These are phyloP conservation scores for Punctoribates punctum DNA, from an alignment of 2,888 invertebrate species.

Conservation along the genomic window DNA sequence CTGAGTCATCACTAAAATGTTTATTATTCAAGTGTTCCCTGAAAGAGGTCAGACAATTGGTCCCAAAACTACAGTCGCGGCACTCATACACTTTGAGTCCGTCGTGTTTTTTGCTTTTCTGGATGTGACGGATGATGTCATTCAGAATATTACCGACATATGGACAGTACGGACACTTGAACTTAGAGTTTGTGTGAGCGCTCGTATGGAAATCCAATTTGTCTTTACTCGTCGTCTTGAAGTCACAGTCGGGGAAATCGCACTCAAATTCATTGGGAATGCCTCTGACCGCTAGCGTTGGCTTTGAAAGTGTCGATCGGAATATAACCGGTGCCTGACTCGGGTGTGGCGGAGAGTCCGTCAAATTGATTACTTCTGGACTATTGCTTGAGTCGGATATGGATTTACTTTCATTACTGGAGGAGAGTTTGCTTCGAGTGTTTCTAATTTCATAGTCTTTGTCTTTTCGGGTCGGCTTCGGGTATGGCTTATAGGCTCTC, in stretches of 20 bases:
- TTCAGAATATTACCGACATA: constrained; percentile 37
- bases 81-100: constrained; percentile 36
- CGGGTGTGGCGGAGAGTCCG: not conserved
- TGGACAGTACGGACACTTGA: constrained; percentile 41
- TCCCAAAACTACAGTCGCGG: constrained; percentile 27
- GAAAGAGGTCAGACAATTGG: constrained; percentile 30
- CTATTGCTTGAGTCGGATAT: not conserved
- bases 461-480: not conserved
- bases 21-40: constrained; percentile 31
- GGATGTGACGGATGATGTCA: constrained; percentile 37
- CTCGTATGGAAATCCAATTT: constrained; percentile 37
- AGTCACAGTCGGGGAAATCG: constrained; percentile 41
- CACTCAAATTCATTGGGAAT: constrained; percentile 10
- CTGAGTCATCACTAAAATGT: constrained; percentile 30
- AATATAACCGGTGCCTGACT: not conserved
- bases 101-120: constrained; percentile 40
- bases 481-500: not conserved
- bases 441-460: not conserved
- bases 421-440: no score
- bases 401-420: not conserved
- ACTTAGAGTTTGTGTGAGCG: constrained; percentile 41
- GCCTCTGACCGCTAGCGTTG: not conserved
- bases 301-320: not conserved
- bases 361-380: not conserved
- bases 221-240: constrained; percentile 28